Evolutionary conservation across 2,888 invertebrate species (phyloP).

Genomic region (Tethea ocularis): DNA sequence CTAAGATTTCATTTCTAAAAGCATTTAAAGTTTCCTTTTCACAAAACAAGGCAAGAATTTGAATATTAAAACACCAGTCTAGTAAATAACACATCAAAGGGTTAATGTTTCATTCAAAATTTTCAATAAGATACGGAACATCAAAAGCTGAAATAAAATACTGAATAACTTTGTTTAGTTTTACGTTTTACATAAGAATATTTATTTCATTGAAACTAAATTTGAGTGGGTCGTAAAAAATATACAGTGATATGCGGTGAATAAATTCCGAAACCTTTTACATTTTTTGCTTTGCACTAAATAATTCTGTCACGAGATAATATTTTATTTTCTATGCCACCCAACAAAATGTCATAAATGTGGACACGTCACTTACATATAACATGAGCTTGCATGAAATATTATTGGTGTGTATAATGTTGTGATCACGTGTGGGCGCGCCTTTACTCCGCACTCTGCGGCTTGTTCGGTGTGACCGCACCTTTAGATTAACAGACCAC

Average conservation of each 20-base stretch:
- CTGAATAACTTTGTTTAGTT: conserved; percentile 13
- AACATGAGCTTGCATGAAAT: conserved; percentile 71
- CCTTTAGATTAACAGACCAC: conserved; percentile 46
- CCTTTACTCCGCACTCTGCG: conserved; percentile 44
- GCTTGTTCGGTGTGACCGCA: conserved; percentile 44
- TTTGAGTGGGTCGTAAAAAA: conserved; percentile 29
- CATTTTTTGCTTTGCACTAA: conserved; percentile 46
- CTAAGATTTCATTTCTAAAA: not conserved
- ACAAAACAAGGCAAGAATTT: not conserved
- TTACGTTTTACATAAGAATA: conserved; percentile 18
- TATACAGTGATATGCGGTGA: conserved; percentile 22
- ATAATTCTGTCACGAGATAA: conserved; percentile 54
- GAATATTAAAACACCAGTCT: not conserved
- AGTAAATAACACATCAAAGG: not conserved
- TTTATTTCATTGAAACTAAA: conserved; percentile 28
- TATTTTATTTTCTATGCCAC: conserved; percentile 56
- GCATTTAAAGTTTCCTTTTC: not conserved
- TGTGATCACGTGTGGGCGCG: conserved; percentile 71
- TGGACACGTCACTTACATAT: conserved; percentile 71
- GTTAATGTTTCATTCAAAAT: not conserved
- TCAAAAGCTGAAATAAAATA: not conserved
- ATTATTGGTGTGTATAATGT: conserved; percentile 69
- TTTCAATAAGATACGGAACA: conserved; percentile 7
- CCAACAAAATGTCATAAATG: conserved; percentile 66
- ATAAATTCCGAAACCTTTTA: conserved; percentile 45